phyloP scores from a whole-genome alignment of 2,888 invertebrate genomes.

The Lasioglossum malachurum region DNA sequence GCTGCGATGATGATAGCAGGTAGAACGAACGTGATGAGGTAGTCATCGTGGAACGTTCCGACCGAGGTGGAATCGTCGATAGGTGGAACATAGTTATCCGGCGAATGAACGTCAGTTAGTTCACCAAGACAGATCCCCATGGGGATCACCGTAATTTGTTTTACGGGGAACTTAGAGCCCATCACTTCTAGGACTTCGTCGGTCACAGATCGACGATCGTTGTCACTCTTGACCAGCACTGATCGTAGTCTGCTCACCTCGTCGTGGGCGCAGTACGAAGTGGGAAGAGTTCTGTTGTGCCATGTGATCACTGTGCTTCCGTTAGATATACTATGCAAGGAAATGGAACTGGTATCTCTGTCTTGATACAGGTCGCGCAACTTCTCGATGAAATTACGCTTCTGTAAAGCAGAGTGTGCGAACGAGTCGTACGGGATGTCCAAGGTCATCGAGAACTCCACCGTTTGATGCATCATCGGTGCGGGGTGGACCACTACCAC shows the following conservation, averaged over 20 bases:
- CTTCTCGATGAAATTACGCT: slow-evolving; percentile 93
- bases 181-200: slow-evolving; percentile 89
- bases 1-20: slow-evolving; percentile 95
- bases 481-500: slow-evolving; percentile 91
- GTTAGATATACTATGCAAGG: slow-evolving; percentile 89
- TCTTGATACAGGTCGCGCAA: slow-evolving; percentile 92
- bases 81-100: slow-evolving; percentile 77
- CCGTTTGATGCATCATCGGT: slow-evolving; percentile 88
- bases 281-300: slow-evolving; percentile 92
- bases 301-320: slow-evolving; percentile 91
- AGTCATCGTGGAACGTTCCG: slow-evolving; percentile 87
- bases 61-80: slow-evolving; percentile 82
- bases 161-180: slow-evolving; percentile 90
- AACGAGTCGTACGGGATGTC: slow-evolving; percentile 90
- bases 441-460: slow-evolving; percentile 93
- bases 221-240: slow-evolving; percentile 90
- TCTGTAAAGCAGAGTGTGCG: slow-evolving; percentile 89
- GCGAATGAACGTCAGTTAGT: slow-evolving; percentile 82
- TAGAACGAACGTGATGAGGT: slow-evolving; percentile 93
- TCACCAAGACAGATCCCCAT: slow-evolving; percentile 86
- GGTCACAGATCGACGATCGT: slow-evolving; percentile 83
- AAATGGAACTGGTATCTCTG: slow-evolving; percentile 89
- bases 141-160: slow-evolving; percentile 86
- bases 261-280: slow-evolving; percentile 91
- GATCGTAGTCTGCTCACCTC: slow-evolving; percentile 91